Evolutionary conservation across 2,113 vertebrate species (phyloP).

Genomic region (Pituophis catenifer): DNA sequence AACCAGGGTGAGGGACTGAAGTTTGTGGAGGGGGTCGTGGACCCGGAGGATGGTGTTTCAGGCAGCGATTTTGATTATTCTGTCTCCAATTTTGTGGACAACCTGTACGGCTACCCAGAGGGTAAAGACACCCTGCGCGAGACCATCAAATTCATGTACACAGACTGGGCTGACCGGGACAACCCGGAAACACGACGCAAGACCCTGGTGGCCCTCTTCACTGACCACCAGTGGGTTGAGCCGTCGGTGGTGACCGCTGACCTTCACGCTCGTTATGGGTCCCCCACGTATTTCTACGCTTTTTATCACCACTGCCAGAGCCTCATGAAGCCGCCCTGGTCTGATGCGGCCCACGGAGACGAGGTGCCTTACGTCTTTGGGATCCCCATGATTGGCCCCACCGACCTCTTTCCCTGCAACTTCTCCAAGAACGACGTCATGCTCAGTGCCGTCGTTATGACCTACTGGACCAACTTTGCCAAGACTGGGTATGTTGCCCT

Average conservation of each 20-base stretch:
- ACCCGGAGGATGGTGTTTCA: constrained; percentile 94
- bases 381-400: constrained; percentile 96
- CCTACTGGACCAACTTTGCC: constrained; percentile 99
- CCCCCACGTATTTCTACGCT: constrained; percentile 97
- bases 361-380: constrained; percentile 98
- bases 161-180: constrained; percentile 97
- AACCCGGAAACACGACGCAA: constrained; percentile 96
- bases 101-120: constrained; percentile 95
- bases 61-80: constrained; percentile 98
- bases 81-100: constrained; percentile 97
- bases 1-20: constrained; percentile 98
- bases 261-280: constrained; percentile 94
- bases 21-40: constrained; percentile 96
- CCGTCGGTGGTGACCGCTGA: constrained; percentile 95
- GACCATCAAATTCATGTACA: constrained; percentile 99
- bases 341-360: constrained; percentile 94
- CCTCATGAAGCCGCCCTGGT: constrained; percentile 98
- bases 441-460: constrained; percentile 99
- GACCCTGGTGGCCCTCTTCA: constrained; percentile 96
- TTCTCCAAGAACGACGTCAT: constrained; percentile 98
- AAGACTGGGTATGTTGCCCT: constrained; percentile 92
- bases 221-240: constrained; percentile 99
- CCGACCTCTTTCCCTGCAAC: constrained; percentile 97
- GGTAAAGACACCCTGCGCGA: constrained; percentile 96
- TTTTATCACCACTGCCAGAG: constrained; percentile 99